Percentiles rank a stretch among this genome's conserved stretches.
These are phyloP conservation scores for Drosophila nigritarsus DNA, from an alignment of 2,888 invertebrate species.

Conservation along the genomic window DNA sequence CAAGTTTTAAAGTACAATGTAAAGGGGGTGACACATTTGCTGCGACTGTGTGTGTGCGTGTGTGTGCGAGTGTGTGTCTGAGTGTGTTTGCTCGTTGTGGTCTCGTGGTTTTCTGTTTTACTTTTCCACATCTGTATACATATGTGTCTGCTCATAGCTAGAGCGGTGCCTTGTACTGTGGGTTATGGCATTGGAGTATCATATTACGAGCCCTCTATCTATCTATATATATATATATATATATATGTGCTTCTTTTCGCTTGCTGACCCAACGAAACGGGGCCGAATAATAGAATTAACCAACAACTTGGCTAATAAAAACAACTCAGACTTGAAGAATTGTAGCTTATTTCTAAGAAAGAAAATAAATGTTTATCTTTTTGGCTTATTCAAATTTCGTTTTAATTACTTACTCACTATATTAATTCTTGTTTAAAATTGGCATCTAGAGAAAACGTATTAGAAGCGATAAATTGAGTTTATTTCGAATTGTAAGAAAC, in stretches of 20 bases:
- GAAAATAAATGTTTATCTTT: not conserved
- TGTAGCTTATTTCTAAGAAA: not conserved
- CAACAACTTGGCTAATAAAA: not conserved
- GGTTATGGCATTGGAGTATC: constrained; percentile 66
- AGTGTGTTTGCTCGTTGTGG: constrained; percentile 55
- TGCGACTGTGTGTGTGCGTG: constrained; percentile 34
- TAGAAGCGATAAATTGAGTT: constrained; percentile 1
- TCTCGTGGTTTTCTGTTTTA: constrained; percentile 70
- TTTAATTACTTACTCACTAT: not conserved
- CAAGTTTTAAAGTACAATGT: constrained; percentile 35
- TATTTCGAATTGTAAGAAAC: constrained; percentile 18
- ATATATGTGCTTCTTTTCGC: not conserved
- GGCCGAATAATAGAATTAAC: constrained; percentile 5
- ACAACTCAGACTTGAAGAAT: not conserved
- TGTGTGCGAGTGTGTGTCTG: constrained; percentile 29
- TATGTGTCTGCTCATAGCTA: not conserved
- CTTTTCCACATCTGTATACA: constrained; percentile 44
- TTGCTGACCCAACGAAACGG: constrained; percentile 15
- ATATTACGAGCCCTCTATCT: constrained; percentile 43
- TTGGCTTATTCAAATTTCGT: not conserved
- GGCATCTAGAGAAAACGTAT: constrained; percentile 12
- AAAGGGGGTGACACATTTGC: constrained; percentile 44
- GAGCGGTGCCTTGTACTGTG: constrained; percentile 33
- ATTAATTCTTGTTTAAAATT: not conserved
- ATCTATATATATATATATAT: not conserved